Evolutionary conservation across 2,113 vertebrate species (phyloP).

Genomic region (Telmatochromis bifrenatus): DNA sequence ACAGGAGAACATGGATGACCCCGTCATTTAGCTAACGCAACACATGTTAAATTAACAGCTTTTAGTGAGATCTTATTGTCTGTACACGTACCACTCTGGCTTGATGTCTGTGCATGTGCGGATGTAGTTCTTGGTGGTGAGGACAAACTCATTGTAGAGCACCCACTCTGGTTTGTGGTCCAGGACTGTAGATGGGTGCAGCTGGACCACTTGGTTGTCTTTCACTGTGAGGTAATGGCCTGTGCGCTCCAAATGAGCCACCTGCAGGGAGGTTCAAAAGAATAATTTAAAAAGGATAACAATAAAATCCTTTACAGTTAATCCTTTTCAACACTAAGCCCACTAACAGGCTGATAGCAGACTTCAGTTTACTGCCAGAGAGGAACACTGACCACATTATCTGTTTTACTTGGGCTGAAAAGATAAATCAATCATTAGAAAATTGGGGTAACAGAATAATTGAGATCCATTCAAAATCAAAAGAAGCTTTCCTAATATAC

Average conservation of each 20-base stretch:
- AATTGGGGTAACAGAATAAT: neutral
- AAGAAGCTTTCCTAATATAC: neutral
- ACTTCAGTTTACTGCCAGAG: neutral
- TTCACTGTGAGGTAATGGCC: conserved; percentile 99
- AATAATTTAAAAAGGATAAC: neutral
- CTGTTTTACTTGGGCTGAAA: neutral
- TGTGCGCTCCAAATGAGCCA: conserved; percentile 96
- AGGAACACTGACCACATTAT: neutral
- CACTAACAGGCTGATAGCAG: neutral
- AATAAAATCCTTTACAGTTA: neutral
- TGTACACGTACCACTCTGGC: conserved; percentile 74
- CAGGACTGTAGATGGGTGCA: conserved; percentile 96
- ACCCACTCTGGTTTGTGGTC: conserved; percentile 99
- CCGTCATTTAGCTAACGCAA: neutral
- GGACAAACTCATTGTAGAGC: conserved; percentile 98
- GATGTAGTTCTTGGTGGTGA: conserved; percentile 99
- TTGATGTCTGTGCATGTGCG: conserved; percentile 99
- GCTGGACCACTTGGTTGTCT: conserved; percentile 98
- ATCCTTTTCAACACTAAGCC: neutral
- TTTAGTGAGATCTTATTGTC: neutral
- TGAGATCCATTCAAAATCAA: neutral
- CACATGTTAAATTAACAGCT: neutral
- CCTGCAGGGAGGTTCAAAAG: conserved; percentile 62
- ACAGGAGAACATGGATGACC: neutral
- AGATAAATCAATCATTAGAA: neutral